Evolutionary conservation across 2,113 vertebrate genomes (phyloP).

Genomic region (Vidua macroura): DNA sequence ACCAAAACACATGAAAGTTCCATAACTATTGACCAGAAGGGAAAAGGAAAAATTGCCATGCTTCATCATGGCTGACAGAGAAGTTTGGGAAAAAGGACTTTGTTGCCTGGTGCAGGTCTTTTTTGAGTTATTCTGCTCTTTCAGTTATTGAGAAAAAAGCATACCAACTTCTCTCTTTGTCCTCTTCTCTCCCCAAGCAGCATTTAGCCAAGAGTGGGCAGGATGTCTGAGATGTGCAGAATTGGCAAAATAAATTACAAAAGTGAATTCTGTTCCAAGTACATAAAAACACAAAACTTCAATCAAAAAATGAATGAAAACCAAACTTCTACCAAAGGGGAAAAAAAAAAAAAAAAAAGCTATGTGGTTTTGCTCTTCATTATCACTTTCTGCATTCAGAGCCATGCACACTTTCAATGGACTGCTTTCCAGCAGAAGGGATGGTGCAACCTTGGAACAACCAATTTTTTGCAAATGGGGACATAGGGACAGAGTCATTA

Average conservation of each 20-base stretch:
- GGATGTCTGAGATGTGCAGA: background rate
- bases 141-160: background rate
- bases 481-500: background rate
- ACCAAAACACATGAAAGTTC: background rate
- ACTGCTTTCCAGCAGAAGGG: background rate
- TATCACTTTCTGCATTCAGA: background rate
- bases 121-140: background rate
- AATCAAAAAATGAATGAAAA: background rate
- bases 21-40: background rate
- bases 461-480: background rate
- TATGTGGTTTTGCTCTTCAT: background rate
- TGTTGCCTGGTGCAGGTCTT: background rate
- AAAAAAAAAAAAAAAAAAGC: background rate
- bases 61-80: background rate
- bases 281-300: background rate
- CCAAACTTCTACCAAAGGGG: background rate
- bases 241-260: background rate
- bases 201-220: background rate
- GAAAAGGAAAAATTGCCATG: background rate
- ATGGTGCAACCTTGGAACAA: background rate
- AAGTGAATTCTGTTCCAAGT: background rate
- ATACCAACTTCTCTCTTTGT: background rate
- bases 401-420: background rate
- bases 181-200: background rate
- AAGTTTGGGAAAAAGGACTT: background rate